These are phyloP conservation scores for Abscondita cerata DNA, from an alignment of 2,888 invertebrate genomes.

Conservation along the genomic window DNA sequence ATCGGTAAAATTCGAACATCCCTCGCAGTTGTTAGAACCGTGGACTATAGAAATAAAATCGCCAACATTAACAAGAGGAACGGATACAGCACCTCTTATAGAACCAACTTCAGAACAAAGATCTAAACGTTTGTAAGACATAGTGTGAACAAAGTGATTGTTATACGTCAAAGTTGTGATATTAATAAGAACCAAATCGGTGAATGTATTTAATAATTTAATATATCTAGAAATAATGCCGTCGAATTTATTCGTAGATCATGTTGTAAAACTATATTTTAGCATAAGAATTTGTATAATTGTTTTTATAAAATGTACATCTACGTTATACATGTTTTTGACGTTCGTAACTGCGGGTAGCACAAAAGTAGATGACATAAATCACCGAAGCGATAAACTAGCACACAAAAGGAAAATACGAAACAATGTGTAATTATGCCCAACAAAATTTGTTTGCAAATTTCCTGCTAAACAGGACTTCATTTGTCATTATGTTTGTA, in stretches of 20 bases:
- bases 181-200: neutral
- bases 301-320: slow-evolving; percentile 4
- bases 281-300: slow-evolving; percentile 3
- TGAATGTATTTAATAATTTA: neutral
- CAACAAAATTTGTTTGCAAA: no score
- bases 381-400: no score
- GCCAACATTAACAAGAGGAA: slow-evolving; percentile 27
- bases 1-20: slow-evolving; percentile 73
- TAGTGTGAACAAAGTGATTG: neutral
- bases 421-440: no score
- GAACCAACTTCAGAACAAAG: slow-evolving; percentile 26
- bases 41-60: slow-evolving; percentile 52
- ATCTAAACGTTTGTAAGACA: slow-evolving; percentile 17
- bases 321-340: no score
- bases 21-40: slow-evolving; percentile 50
- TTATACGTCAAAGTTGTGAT: slow-evolving; percentile 4
- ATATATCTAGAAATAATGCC: neutral
- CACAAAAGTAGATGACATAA: no score
- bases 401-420: no score
- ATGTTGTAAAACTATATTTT: neutral
- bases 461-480: no score
- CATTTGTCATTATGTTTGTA: no score
- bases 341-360: no score
- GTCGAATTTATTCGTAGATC: slow-evolving; percentile 1
- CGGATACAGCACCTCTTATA: slow-evolving; percentile 32